Evolutionary conservation across 2,113 vertebrate genomes (phyloP).

Genomic region (Esox niger): DNA sequence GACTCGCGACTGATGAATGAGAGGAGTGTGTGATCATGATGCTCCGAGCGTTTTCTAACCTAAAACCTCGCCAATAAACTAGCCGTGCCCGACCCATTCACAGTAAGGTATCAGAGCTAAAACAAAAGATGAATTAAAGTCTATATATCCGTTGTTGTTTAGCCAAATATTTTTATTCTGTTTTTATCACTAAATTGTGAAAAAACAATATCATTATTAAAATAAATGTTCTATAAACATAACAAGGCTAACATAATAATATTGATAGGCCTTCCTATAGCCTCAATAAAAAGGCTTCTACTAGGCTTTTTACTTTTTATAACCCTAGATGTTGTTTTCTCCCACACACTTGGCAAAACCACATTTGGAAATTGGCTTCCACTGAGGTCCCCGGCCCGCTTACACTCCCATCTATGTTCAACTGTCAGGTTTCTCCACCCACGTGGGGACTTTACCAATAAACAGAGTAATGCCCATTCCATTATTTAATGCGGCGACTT

Average conservation of each 20-base stretch:
- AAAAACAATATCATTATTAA: too few species aligned
- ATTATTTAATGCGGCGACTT: conserved; percentile 25
- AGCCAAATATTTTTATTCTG: too few species aligned
- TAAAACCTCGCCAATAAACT: neutral
- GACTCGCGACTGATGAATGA: conserved; percentile 43
- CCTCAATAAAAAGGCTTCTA: too few species aligned
- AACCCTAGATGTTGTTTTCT: conserved; percentile 12
- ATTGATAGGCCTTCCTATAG: too few species aligned
- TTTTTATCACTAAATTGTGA: too few species aligned
- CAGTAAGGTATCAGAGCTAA: too few species aligned
- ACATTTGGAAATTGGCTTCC: conserved; percentile 61
- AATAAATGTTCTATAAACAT: too few species aligned
- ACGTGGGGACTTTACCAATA: conserved; percentile 71
- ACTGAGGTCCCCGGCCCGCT: conserved; percentile 36
- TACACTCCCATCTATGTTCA: conserved; percentile 44
- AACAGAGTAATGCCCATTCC: conserved; percentile 2
- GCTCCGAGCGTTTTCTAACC: neutral
- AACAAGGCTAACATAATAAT: too few species aligned
- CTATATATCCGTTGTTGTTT: too few species aligned
- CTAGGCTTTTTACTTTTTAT: too few species aligned
- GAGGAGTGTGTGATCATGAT: conserved; percentile 30
- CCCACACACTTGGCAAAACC: conserved; percentile 3
- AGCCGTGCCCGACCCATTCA: too few species aligned
- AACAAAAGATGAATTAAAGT: too few species aligned
- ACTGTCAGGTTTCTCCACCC: conserved; percentile 68